Conservation (phyloP, 2,888 invertebrate species). For the Notodonta ziczac region DNA sequence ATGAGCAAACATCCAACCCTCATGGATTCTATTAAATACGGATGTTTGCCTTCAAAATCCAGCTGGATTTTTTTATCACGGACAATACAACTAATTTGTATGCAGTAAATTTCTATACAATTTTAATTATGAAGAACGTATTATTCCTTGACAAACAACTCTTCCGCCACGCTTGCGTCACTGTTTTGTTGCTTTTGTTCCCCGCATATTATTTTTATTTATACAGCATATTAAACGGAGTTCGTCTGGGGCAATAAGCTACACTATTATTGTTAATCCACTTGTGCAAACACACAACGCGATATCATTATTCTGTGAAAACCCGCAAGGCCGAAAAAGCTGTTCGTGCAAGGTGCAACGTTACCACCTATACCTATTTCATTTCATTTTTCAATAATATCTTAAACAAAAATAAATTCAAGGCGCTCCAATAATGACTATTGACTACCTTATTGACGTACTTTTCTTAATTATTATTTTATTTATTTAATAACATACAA, state of each 20-base stretch:
- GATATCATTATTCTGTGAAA: constrained; percentile 44
- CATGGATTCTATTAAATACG: background rate
- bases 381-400: no score
- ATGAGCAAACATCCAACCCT: constrained; percentile 3
- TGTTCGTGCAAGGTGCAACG: constrained; percentile 40
- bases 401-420: no score
- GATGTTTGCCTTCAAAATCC: constrained; percentile 1
- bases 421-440: no score
- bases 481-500: no score
- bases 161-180: constrained; percentile 19
- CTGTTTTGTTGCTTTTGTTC: constrained; percentile 19
- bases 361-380: constrained; percentile 1
- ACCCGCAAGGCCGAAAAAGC: constrained; percentile 53
- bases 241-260: constrained; percentile 37
- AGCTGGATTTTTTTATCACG: background rate
- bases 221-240: constrained; percentile 33
- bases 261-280: constrained; percentile 32
- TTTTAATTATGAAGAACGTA: constrained; percentile 3
- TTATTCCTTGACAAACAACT: constrained; percentile 12
- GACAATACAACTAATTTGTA: constrained; percentile 1
- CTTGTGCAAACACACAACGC: constrained; percentile 52
- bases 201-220: constrained; percentile 21
- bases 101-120: background rate
- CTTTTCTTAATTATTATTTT: no score
- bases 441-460: no score